Conservation (phyloP, 2,797 vertebrate genomes). For the Paratrypauchen microcephalus region DNA sequence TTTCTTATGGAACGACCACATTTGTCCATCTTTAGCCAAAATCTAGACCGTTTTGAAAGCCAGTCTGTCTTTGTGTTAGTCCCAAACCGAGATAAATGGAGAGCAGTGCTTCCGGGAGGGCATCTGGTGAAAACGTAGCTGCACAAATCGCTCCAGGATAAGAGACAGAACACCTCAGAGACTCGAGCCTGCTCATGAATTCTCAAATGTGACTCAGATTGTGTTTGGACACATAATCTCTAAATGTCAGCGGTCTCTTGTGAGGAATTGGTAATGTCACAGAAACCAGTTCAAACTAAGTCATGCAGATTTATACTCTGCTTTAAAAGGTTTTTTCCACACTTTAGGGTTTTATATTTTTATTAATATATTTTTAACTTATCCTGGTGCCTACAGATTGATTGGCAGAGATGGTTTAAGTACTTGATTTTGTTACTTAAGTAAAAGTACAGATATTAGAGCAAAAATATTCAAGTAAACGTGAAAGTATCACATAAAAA, state of each 20-base stretch:
- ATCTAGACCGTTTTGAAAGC: not conserved
- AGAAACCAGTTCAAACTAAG: not conserved
- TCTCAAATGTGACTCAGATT: not conserved
- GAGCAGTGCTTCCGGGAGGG: not conserved
- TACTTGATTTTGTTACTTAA: too few species aligned
- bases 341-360: not conserved
- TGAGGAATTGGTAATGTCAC: not conserved
- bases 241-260: not conserved
- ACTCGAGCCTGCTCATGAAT: not conserved
- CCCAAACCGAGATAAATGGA: not conserved
- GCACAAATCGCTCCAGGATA: not conserved
- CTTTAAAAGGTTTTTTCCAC: not conserved
- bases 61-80: not conserved
- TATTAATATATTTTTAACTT: not conserved
- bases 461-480: too few species aligned
- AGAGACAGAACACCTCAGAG: not conserved
- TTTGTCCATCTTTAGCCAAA: too few species aligned
- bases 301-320: not conserved
- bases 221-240: not conserved
- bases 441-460: too few species aligned
- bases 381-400: not conserved
- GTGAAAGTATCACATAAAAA: too few species aligned
- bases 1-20: too few species aligned
- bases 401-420: too few species aligned
- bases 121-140: not conserved